Percentiles rank a stretch among this genome's conserved stretches.
These are phyloP conservation scores for Lindbergichthys nudifrons DNA, from an alignment of 2,797 vertebrate species.

Conservation along the genomic window DNA sequence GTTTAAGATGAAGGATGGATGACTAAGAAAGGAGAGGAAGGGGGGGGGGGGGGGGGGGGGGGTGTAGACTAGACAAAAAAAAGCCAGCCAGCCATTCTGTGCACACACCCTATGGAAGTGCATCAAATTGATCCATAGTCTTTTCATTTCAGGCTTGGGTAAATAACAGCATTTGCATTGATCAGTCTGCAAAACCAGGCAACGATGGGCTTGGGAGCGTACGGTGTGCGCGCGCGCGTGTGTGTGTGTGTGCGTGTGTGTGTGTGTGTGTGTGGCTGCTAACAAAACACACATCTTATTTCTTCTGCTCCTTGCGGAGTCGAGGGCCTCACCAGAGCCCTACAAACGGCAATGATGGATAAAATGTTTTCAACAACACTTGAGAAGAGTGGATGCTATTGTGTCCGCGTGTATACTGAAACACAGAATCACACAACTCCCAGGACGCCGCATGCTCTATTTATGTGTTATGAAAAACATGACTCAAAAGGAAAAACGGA, in stretches of 20 bases:
- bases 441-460: constrained; percentile 79
- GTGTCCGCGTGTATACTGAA: constrained; percentile 74
- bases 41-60: constrained; percentile 17
- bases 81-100: constrained; percentile 72
- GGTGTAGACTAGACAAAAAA: constrained; percentile 54
- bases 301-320: constrained; percentile 70
- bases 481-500: constrained; percentile 79
- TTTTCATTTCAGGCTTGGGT: constrained; percentile 89
- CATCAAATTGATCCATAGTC: constrained; percentile 87
- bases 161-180: constrained; percentile 90
- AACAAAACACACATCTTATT: constrained; percentile 75
- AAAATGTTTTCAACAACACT: constrained; percentile 82
- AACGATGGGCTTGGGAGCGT: constrained; percentile 64
- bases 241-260: constrained; percentile 17
- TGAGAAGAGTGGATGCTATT: constrained; percentile 80
- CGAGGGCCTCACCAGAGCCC: constrained; percentile 73
- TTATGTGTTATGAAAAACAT: constrained; percentile 84
- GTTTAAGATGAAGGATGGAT: constrained; percentile 56
- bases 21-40: constrained; percentile 16
- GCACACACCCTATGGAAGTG: constrained; percentile 82
- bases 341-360: constrained; percentile 78
- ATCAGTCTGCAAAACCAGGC: constrained; percentile 83
- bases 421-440: constrained; percentile 81
- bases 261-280: constrained; percentile 29
- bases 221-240: constrained; percentile 10